Evolutionary conservation across 2,113 vertebrate genomes (phyloP), one percentile per base, ranked within the genome.

Genomic region (Brachypteracias leptosomus): DNA sequence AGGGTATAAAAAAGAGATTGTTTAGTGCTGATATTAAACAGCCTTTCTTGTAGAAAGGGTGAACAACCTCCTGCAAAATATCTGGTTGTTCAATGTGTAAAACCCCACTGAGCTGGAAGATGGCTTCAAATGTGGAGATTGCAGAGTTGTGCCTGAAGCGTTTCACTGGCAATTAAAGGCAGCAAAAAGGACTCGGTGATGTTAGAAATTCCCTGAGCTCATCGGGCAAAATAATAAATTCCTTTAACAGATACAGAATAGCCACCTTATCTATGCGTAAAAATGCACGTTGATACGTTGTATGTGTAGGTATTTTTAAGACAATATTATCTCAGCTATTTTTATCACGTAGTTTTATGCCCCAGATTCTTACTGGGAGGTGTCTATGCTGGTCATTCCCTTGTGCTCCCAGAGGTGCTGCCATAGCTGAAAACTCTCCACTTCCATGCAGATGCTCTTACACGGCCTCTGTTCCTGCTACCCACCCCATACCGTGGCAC

Each of bases 121-220:
- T 67, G 38, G 29, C 25, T 63, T 46, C 5, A 55, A 54, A 22
- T 0, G 1, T 0, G 5, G 78, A 47, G 59, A 59, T 29, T 0
- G 11, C 14, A 7, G 40, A 26, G 40, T 52, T 0, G 0, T 6
- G 47, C 49, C 66, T 3, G 54, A 63, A 91, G 58, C 5, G 4
- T 20, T 1, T 3, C 0, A 0, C 26, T 72, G 2, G 1, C 15
- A 8, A 11, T 25, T 38, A 7, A 14, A 31, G 16, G 44, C 52
- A 10, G 46, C n/a, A 35, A 19, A 44, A 91, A 31, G 28, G 31
- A 24, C 51, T 83, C 1, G 0, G 33, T 6, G 11, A 44, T 46
- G 7, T 22, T 19, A 38, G 63, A 74, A 51, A 49, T 17, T 51
- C 55, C 59, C 63, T 40, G 59, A 36, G 17, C 11, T 44, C 9